phyloP scores from a whole-genome alignment of 2,888 invertebrate genomes.

The Apotomis capreana region DNA sequence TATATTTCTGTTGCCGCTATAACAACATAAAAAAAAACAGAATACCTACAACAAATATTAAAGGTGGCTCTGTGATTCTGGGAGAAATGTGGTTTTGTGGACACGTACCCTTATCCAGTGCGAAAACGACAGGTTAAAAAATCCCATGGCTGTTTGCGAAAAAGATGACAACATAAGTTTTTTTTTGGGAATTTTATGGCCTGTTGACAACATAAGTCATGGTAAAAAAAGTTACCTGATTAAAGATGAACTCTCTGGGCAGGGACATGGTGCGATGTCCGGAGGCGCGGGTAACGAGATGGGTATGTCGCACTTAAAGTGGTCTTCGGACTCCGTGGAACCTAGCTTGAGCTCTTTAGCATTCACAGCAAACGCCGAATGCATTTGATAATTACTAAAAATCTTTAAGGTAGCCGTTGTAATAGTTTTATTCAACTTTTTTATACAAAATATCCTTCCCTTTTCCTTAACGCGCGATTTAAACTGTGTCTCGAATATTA shows the following conservation, averaged over 20 bases:
- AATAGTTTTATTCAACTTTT: conserved; percentile 30
- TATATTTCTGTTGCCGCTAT: too few species aligned
- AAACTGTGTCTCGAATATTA: conserved; percentile 22
- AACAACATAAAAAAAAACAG: too few species aligned
- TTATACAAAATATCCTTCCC: conserved; percentile 4
- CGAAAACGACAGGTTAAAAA: too few species aligned
- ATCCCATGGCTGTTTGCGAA: too few species aligned
- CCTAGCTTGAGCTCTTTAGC: conserved; percentile 53
- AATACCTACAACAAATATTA: too few species aligned
- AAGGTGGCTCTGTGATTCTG: too few species aligned
- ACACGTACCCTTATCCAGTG: too few species aligned
- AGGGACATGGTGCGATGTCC: conserved; percentile 79
- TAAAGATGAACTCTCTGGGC: conserved; percentile 84
- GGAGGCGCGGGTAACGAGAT: conserved; percentile 73
- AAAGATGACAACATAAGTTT: too few species aligned
- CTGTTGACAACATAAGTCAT: too few species aligned
- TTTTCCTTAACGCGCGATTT: conserved; percentile 16
- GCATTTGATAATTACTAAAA: conserved; percentile 35
- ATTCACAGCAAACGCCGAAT: conserved; percentile 32
- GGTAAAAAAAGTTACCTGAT: conserved; percentile 66
- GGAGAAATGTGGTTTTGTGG: too few species aligned
- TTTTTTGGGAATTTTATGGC: too few species aligned
- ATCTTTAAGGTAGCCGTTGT: conserved; percentile 40
- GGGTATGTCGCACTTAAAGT: conserved; percentile 60
- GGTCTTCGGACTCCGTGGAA: conserved; percentile 76